Percentiles rank a stretch among this genome's conserved stretches.
These are phyloP conservation scores for Sminthurinus signatus DNA, from an alignment of 1,140 invertebrate species.

Conservation along the genomic window DNA sequence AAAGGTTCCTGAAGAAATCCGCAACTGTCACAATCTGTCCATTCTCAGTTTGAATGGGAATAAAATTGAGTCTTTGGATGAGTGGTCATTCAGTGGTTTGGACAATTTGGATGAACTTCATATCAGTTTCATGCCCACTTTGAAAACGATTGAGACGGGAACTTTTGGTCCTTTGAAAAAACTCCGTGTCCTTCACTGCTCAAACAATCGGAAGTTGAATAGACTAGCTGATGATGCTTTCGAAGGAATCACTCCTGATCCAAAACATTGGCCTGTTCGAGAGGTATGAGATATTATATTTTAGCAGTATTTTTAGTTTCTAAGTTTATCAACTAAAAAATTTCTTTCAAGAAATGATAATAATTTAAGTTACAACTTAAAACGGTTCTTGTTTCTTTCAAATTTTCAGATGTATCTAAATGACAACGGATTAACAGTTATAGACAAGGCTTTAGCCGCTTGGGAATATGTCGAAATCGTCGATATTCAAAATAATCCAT, in stretches of 20 bases:
- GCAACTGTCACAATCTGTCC: slow-evolving; percentile 15
- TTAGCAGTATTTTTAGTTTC: too few relatives aligned
- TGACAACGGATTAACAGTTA: slow-evolving; percentile 33
- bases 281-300: slow-evolving; percentile 18
- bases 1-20: slow-evolving; percentile 22
- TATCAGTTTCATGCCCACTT: slow-evolving; percentile 21
- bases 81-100: slow-evolving; percentile 20
- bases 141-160: slow-evolving; percentile 24
- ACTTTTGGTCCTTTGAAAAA: slow-evolving; percentile 32
- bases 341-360: too few relatives aligned
- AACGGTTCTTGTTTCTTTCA: neutral
- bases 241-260: slow-evolving; percentile 15
- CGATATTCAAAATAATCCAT: slow-evolving; percentile 39
- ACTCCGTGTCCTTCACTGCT: slow-evolving; percentile 11
- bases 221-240: slow-evolving; percentile 32
- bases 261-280: slow-evolving; percentile 21
- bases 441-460: slow-evolving; percentile 25
- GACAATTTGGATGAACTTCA: slow-evolving; percentile 16
- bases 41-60: slow-evolving; percentile 29
- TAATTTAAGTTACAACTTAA: too few relatives aligned
- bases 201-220: slow-evolving; percentile 22
- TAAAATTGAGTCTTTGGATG: slow-evolving; percentile 23
- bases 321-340: too few relatives aligned
- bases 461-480: slow-evolving; percentile 29
- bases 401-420: slow-evolving; percentile 32